Evolutionary conservation across 2,113 vertebrate genomes (phyloP), one percentile per base, ranked within the genome.

Genomic region (Ageneiosus marmoratus): DNA sequence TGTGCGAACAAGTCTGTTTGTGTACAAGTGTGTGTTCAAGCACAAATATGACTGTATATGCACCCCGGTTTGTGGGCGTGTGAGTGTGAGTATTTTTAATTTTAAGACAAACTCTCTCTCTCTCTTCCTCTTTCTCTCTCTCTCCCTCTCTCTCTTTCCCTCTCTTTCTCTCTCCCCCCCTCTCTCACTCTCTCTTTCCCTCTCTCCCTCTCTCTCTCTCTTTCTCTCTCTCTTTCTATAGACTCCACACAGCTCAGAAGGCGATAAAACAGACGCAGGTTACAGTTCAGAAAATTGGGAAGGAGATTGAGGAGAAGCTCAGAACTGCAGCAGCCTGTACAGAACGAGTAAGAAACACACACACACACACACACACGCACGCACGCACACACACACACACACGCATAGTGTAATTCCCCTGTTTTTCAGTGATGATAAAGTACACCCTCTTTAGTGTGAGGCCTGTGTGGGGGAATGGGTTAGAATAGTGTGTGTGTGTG

Each of bases 181-280:
- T n/a, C n/a, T n/a, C n/a, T n/a, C n/a, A n/a, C n/a, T n/a, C n/a
- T n/a, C n/a, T n/a, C n/a, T 44, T 24, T 79, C 24, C 15, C 62
- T 29, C 41, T 50, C 3, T 69, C 7, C 11, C 53, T 56, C 18
- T 79, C 24, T 69, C 20, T 67, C 29, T 70, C 29, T 89, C 46
- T 88, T 20, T 86, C 84, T 55, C 51, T 22, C 24, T 86, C 44
- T 75, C 8, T 93, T n/a, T n/a, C n/a, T n/a, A n/a, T n/a, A 99
- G 98, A 92, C 96, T 99, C 86, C 98, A 98, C 91, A 97, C 97
- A 84, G 97, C 97, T 70, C 98, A 99, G 89, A 96, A 96, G 93
- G 98, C 96, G 92, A 99, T 99, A 93, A 99, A 98, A 92, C 98
- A 99, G 95, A 99, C 96, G 92, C 98, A 99, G 93, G 95, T 98